These are phyloP conservation scores for Drosophila quasianomalipes DNA, from an alignment of 2,888 invertebrate genomes.

Conservation along the genomic window DNA sequence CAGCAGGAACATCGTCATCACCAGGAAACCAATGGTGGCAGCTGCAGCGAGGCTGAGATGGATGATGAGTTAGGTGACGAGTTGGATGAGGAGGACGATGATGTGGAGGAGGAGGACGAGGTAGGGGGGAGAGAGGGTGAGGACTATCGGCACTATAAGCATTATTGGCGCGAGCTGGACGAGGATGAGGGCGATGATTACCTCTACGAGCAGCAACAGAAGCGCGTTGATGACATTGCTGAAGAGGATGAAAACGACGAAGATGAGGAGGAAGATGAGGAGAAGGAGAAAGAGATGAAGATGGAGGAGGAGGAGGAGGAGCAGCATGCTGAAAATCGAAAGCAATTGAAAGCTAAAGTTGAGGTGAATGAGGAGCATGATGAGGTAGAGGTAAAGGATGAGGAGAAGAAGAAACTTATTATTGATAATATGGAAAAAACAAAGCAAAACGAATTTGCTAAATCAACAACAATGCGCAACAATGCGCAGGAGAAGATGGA, in stretches of 20 bases:
- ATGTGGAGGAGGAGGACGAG: slow-evolving; percentile 32
- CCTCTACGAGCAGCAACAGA: slow-evolving; percentile 72
- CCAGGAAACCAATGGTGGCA: slow-evolving; percentile 7
- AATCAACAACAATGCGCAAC: slow-evolving; percentile 69
- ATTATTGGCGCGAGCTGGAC: slow-evolving; percentile 74
- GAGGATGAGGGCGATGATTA: slow-evolving; percentile 74
- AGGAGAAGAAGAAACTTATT: slow-evolving; percentile 54
- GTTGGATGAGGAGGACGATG: slow-evolving; percentile 18
- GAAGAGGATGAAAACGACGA: slow-evolving; percentile 67
- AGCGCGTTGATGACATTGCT: slow-evolving; percentile 60
- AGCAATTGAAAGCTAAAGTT: slow-evolving; percentile 53
- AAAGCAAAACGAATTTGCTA: slow-evolving; percentile 76
- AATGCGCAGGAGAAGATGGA: slow-evolving; percentile 59
- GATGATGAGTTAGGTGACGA: slow-evolving; percentile 41
- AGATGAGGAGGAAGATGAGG: slow-evolving; percentile 23
- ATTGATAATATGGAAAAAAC: slow-evolving; percentile 63
- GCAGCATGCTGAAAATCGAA: slow-evolving; percentile 61
- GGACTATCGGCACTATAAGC: slow-evolving; percentile 65
- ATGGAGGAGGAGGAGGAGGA: slow-evolving; percentile 9
- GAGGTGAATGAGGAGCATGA: slow-evolving; percentile 35
- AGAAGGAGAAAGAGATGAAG: slow-evolving; percentile 7
- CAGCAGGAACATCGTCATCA: slow-evolving; percentile 35
- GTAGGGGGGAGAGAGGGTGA: slow-evolving; percentile 38
- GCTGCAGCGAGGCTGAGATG: slow-evolving; percentile 39
- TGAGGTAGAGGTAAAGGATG: slow-evolving; percentile 33